Base-by-base conservation (phyloP, 2,888 invertebrate genomes). In the Neoascia interrupta region DNA sequence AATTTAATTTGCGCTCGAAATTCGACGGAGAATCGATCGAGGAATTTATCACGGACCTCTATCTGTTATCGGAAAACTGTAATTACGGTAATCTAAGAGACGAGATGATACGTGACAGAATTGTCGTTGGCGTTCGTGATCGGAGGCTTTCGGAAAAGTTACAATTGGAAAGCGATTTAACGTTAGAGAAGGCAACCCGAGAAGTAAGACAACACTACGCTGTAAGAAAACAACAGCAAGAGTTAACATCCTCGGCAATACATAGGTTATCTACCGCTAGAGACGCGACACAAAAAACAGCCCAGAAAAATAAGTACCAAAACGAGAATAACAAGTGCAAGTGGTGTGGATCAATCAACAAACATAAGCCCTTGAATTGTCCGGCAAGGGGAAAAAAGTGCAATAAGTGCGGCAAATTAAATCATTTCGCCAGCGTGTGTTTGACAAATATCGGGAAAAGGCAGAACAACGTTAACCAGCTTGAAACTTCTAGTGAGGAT, bases 31-130 rank as follows among this genome's bases (percentile, higher is more conserved):
- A 70, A 23, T 36, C 61, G 1, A 43, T 60, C 23, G 53, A 54
- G 15, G 60, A 70, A 45, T 75, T 69, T 21, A 75, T 61, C 16
- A 75, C 74, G 2, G 21, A 53, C 11, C 36, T 75, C 3, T 56
- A 75, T 21, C 28, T 43, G 11, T 8, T 75, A 6, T 36, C 43
- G 13, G 47, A 56, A 41, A 69, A 75, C 34, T 73, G 64, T 23
- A 43, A 37, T 13, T 70, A 61, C 28, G 39, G 47, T 26, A 37
- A 15, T 5, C 21, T 54, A n/a, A 31, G 36, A 26, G 61, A 54
- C 4, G 64, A 64, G 34, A 63, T 63, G 64, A 64, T 64, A 36
- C 31, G 47, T 13, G 39, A 68, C 34, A 18, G 47, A 58, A 68
- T 68, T 23, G 56, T 70, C 31, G 61, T 61, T 28, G 60, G 36